A percentile compares a stretch with the other conserved stretches of the same genome.
Evolutionary conservation across 2,797 vertebrate genomes (phyloP).

Genomic region (Gambusia yucatana): DNA sequence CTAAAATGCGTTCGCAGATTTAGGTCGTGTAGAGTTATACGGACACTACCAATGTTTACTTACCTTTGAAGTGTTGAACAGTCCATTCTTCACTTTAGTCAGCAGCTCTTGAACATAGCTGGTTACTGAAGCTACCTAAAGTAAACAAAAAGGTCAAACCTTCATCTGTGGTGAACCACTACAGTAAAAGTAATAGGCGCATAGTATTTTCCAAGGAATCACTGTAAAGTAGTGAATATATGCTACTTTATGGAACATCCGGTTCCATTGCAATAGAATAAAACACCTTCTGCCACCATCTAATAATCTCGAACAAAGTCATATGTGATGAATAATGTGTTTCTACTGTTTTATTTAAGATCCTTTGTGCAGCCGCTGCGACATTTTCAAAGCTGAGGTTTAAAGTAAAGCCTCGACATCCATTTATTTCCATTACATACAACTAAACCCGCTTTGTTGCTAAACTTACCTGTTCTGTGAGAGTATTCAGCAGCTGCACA

Average conservation of each 20-base stretch:
- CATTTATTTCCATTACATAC: background rate
- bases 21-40: background rate
- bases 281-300: background rate
- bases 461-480: conserved; percentile 78
- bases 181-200: background rate
- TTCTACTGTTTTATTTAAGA: background rate
- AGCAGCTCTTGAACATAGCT: conserved; percentile 76
- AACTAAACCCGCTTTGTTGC: background rate
- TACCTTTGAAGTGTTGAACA: conserved; percentile 76
- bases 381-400: background rate
- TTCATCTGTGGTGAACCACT: background rate
- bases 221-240: background rate
- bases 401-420: background rate
- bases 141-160: background rate
- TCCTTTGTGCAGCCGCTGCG: background rate
- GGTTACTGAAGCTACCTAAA: conserved; percentile 79
- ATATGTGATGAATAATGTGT: background rate
- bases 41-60: background rate
- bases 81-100: conserved; percentile 73
- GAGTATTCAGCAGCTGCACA: conserved; percentile 70
- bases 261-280: background rate
- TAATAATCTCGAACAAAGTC: background rate
- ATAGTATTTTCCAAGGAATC: background rate
- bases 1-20: background rate
- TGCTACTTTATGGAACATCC: background rate